Evolutionary conservation across 2,888 invertebrate species (phyloP).

Genomic region (Phania funesta): DNA sequence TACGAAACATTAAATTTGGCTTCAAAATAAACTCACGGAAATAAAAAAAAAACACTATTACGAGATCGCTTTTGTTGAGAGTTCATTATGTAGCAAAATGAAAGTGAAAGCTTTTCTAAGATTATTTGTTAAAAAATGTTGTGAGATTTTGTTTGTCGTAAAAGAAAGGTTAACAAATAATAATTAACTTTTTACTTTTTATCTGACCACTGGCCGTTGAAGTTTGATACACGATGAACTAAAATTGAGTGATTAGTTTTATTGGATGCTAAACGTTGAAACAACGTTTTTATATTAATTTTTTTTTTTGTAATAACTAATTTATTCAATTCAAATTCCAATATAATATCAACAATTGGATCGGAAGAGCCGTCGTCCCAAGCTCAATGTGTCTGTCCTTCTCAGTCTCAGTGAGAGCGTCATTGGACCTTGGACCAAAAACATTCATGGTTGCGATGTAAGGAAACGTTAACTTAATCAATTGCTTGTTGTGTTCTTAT

Average conservation of each 20-base stretch:
- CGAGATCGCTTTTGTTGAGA: constrained; percentile 53
- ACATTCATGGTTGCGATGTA: too few relatives aligned
- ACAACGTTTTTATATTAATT: too few relatives aligned
- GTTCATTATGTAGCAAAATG: constrained; percentile 36
- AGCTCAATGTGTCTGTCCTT: too few relatives aligned
- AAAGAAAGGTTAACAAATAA: constrained; percentile 46
- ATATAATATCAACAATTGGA: too few relatives aligned
- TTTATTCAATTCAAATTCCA: too few relatives aligned
- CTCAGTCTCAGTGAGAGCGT: too few relatives aligned
- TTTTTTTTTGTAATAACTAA: too few relatives aligned
- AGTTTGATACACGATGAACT: neutral
- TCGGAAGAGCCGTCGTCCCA: too few relatives aligned
- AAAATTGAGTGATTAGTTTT: neutral
- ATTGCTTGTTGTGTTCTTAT: too few relatives aligned
- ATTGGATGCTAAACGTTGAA: neutral
- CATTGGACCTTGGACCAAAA: too few relatives aligned
- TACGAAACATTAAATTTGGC: constrained; percentile 38
- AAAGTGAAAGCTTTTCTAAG: constrained; percentile 60
- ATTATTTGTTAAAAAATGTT: constrained; percentile 27
- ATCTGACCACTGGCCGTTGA: constrained; percentile 21
- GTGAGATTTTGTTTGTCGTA: constrained; percentile 12
- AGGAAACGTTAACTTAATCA: too few relatives aligned
- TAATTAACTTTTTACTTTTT: constrained; percentile 30
- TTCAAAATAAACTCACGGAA: constrained; percentile 10
- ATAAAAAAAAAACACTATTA: constrained; percentile 48